Percentiles rank a stretch among this genome's conserved stretches.
These are phyloP conservation scores for Ctena decussata DNA, from an alignment of 2,888 invertebrate species.

Conservation along the genomic window DNA sequence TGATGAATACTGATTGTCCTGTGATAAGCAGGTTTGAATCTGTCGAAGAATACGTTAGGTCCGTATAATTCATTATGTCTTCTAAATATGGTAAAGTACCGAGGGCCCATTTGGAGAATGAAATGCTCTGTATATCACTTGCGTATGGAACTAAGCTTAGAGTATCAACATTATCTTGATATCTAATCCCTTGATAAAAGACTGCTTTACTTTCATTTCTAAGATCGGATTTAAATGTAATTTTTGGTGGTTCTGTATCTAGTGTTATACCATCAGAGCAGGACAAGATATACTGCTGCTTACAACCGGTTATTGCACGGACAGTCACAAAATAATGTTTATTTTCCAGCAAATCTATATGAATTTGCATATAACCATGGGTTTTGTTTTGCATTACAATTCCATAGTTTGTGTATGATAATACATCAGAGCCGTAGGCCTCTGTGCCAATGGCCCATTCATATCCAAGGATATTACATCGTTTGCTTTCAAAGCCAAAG, in stretches of 20 bases:
- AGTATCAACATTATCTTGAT: slow-evolving; percentile 53
- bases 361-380: slow-evolving; percentile 72
- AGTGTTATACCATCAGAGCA: slow-evolving; percentile 75
- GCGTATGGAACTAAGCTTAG: slow-evolving; percentile 47
- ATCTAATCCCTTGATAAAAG: slow-evolving; percentile 36
- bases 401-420: slow-evolving; percentile 73
- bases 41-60: slow-evolving; percentile 30
- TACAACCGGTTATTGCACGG: slow-evolving; percentile 74
- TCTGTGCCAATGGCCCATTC: slow-evolving; percentile 77
- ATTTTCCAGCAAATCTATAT: slow-evolving; percentile 70
- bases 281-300: slow-evolving; percentile 70
- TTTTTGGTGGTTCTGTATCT: slow-evolving; percentile 65
- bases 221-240: slow-evolving; percentile 32
- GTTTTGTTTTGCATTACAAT: slow-evolving; percentile 71
- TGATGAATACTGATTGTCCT: slow-evolving; percentile 64
- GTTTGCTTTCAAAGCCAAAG: slow-evolving; percentile 75
- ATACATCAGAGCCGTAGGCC: slow-evolving; percentile 71
- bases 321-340: slow-evolving; percentile 71
- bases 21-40: slow-evolving; percentile 36
- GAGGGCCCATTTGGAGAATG: slow-evolving; percentile 36
- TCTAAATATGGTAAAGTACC: slow-evolving; percentile 44
- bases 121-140: slow-evolving; percentile 49
- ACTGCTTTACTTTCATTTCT: slow-evolving; percentile 27
- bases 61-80: slow-evolving; percentile 36
- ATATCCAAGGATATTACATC: slow-evolving; percentile 74